These are phyloP conservation scores for Ispidina picta DNA, from an alignment of 2,797 vertebrate species.

Conservation along the genomic window DNA sequence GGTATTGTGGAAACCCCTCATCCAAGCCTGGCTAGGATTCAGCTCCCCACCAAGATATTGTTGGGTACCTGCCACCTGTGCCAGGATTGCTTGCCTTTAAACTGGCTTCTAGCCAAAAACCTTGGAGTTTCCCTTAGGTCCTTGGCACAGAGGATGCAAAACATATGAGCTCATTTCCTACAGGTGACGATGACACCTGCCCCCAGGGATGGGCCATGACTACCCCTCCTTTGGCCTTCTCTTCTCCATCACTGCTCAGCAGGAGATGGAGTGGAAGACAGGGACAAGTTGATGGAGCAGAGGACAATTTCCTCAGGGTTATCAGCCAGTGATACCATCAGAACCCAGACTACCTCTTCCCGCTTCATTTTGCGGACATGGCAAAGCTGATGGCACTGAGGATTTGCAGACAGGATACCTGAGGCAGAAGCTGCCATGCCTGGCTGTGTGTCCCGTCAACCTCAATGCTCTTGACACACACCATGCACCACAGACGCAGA, in stretches of 20 bases:
- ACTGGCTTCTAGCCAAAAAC: neutral
- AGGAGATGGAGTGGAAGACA: neutral
- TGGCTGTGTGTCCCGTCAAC: neutral
- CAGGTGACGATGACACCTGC: neutral
- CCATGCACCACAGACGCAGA: neutral
- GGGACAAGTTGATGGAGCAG: neutral
- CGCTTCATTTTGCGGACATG: accelerated
- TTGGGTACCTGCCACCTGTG: neutral
- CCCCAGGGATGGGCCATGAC: neutral
- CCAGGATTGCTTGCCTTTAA: neutral
- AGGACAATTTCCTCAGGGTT: neutral
- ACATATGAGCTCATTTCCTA: neutral
- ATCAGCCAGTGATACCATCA: neutral
- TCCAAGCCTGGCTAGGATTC: neutral
- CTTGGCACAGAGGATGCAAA: neutral
- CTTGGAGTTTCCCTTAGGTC: neutral
- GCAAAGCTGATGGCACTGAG: neutral
- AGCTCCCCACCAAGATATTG: neutral
- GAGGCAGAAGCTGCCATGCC: neutral
- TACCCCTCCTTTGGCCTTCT: neutral
- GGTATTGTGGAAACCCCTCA: accelerated
- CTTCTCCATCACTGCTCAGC: neutral
- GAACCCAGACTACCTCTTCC: neutral
- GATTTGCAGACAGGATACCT: neutral
- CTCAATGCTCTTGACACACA: neutral